Evolutionary conservation across 2,888 invertebrate genomes (phyloP).

Genomic region (Deladenus siricidicola): DNA sequence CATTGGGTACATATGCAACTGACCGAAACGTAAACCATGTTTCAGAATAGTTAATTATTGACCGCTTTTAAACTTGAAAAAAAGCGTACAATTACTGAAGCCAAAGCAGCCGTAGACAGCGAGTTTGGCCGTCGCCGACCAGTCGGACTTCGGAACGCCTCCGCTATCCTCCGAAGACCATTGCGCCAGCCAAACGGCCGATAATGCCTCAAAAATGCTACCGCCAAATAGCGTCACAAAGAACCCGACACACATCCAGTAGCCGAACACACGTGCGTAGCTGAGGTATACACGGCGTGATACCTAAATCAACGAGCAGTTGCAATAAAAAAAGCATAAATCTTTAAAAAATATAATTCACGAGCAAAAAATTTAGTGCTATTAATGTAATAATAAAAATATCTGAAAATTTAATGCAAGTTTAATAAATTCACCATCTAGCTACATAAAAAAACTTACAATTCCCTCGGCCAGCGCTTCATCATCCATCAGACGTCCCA

Average conservation of each 20-base stretch:
- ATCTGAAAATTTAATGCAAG: no score
- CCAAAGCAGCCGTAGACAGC: conserved; percentile 11
- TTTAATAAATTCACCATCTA: no score
- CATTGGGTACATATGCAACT: no score
- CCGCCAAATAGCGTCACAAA: conserved; percentile 58
- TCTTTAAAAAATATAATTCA: neutral
- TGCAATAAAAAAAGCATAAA: no score
- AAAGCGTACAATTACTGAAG: neutral
- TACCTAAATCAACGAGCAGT: neutral
- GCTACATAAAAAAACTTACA: no score
- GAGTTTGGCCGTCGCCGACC: conserved; percentile 5
- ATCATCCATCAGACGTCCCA: conserved; percentile 66
- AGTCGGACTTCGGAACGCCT: no score
- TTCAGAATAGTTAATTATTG: no score
- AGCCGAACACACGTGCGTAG: conserved; percentile 77
- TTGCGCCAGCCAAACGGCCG: conserved; percentile 20
- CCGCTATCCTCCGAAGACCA: conserved; percentile 18
- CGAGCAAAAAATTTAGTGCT: neutral
- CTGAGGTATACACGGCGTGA: conserved; percentile 64
- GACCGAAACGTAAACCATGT: no score
- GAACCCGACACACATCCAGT: conserved; percentile 68
- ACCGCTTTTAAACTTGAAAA: no score
- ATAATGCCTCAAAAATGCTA: conserved; percentile 10
- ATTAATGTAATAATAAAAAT: no score
- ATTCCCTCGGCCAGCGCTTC: conserved; percentile 81